Evolutionary conservation across 1,140 invertebrate genomes (phyloP).

Genomic region (Ridgeia piscesae): DNA sequence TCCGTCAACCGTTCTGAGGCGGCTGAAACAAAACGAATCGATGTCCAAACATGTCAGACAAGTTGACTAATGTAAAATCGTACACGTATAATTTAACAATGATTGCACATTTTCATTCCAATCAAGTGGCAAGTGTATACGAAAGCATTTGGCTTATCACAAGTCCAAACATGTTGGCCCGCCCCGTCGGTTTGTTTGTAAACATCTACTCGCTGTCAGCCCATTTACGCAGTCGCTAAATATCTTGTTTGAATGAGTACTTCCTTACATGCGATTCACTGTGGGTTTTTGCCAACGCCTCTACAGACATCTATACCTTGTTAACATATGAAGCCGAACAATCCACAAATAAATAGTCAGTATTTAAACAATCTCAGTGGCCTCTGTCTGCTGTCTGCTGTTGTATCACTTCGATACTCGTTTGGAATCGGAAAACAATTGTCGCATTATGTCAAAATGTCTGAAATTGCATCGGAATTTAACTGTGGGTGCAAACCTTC

Average conservation of each 20-base stretch:
- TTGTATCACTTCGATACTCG: neutral
- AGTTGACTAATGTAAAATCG: no score
- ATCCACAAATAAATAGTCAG: neutral
- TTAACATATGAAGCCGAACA: neutral
- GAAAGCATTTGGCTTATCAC: neutral
- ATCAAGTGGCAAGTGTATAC: neutral
- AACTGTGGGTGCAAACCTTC: neutral
- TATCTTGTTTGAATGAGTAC: neutral
- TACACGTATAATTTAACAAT: neutral
- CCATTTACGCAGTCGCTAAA: neutral
- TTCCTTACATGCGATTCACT: neutral
- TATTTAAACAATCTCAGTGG: neutral
- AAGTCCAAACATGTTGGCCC: neutral
- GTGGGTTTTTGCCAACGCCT: neutral
- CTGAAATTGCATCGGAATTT: neutral
- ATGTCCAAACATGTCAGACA: neutral
- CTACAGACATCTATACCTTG: neutral
- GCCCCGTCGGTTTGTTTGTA: neutral
- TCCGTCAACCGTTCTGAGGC: no score
- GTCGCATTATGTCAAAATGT: neutral
- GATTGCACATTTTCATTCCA: neutral
- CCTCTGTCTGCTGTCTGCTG: neutral
- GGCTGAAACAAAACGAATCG: no score
- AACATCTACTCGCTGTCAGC: neutral
- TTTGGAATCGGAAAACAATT: neutral